Conservation (phyloP, 1,140 invertebrate species). For the Octopus sinensis region DNA sequence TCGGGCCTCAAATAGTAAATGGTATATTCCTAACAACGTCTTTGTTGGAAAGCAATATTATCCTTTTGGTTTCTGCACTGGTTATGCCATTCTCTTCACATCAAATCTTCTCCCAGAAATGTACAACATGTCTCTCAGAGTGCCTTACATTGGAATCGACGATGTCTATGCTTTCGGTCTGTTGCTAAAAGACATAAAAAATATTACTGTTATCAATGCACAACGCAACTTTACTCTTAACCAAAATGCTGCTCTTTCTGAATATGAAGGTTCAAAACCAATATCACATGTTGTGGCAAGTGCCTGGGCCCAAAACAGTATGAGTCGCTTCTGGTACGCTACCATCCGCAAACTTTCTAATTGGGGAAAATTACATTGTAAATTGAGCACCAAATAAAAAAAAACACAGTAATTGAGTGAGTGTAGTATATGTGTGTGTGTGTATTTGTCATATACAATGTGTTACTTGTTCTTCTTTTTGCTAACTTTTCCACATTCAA, state of each 20-base stretch:
- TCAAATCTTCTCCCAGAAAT: conserved; percentile 47
- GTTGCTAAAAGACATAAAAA: conserved; percentile 28
- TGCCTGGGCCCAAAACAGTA: conserved; percentile 13
- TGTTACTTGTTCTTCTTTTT: too few species aligned
- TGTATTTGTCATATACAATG: too few species aligned
- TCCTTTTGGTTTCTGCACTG: conserved; percentile 53
- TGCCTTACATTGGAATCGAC: conserved; percentile 50
- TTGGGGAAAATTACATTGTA: conserved; percentile 19
- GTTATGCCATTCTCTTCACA: conserved; percentile 55
- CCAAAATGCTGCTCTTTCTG: conserved; percentile 23
- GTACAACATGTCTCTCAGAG: conserved; percentile 39
- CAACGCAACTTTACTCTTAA: conserved; percentile 25
- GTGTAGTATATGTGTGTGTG: too few species aligned
- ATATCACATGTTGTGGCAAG: conserved; percentile 22
- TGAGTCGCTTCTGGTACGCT: conserved; percentile 20
- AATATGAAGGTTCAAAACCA: conserved; percentile 20
- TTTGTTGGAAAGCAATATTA: conserved; percentile 42
- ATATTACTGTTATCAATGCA: conserved; percentile 26
- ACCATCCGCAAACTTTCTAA: conserved; percentile 20
- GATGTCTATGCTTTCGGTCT: conserved; percentile 56
- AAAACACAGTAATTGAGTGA: too few species aligned
- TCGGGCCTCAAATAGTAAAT: conserved; percentile 52
- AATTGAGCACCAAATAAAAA: too few species aligned
- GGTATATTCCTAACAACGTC: conserved; percentile 47
- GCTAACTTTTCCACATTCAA: too few species aligned